Percentiles rank a stretch among this genome's conserved stretches.
These are phyloP conservation scores for Channallabes apus DNA, from an alignment of 2,797 vertebrate species.

Conservation along the genomic window DNA sequence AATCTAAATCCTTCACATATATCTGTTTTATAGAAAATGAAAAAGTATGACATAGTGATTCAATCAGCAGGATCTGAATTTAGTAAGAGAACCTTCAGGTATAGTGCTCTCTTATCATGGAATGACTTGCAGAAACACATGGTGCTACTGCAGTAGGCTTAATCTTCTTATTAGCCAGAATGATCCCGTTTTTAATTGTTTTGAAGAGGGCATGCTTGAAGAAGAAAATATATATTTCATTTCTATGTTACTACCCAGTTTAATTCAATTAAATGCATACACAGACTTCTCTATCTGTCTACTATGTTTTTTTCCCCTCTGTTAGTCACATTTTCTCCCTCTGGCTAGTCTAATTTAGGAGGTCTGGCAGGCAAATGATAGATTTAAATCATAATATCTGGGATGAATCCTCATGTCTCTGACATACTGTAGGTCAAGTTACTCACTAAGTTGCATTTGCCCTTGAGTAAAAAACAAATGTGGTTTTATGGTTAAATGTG, in stretches of 20 bases:
- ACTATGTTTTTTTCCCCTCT: background rate
- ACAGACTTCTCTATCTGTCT: background rate
- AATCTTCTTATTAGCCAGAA: background rate
- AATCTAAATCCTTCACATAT: background rate
- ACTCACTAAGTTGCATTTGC: background rate
- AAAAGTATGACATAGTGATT: background rate
- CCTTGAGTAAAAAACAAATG: constrained; percentile 7
- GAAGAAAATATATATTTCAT: background rate
- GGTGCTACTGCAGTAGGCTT: background rate
- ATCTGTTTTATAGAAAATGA: background rate
- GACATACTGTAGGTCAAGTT: constrained; percentile 7
- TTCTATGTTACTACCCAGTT: background rate
- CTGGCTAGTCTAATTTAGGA: background rate
- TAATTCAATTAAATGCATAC: background rate
- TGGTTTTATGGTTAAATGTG: constrained; percentile 50
- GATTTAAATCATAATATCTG: background rate
- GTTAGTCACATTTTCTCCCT: background rate
- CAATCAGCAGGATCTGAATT: background rate
- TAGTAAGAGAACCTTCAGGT: background rate
- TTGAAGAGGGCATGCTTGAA: background rate
- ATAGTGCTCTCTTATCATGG: background rate
- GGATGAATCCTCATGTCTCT: constrained; percentile 2
- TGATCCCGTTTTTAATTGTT: background rate
- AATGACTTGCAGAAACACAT: background rate
- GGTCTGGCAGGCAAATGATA: background rate